These are phyloP conservation scores for Bombus pyrosoma DNA, from an alignment of 1,140 invertebrate species.

Conservation along the genomic window DNA sequence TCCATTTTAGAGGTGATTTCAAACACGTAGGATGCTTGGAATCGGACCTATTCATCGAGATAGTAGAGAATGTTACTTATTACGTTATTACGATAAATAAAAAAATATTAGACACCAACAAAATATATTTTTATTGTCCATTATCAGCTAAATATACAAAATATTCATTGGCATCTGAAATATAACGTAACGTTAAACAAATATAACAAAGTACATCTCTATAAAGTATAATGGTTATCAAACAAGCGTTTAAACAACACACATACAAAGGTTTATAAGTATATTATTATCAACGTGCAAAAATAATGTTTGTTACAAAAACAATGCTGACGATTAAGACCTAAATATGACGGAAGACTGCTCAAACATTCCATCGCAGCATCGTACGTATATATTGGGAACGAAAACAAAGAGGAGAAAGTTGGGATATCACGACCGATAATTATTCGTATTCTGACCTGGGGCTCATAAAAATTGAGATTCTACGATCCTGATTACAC, in stretches of 20 bases:
- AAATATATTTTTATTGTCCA: slow-evolving; percentile 13
- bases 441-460: background rate
- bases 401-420: background rate
- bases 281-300: background rate
- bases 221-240: background rate
- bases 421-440: background rate
- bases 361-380: background rate
- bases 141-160: background rate
- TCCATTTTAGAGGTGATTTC: background rate
- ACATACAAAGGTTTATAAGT: background rate
- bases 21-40: background rate
- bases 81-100: background rate
- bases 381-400: background rate
- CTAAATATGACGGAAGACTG: background rate
- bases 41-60: background rate
- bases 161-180: background rate
- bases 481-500: too few relatives aligned
- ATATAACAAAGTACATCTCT: background rate
- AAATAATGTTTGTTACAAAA: background rate
- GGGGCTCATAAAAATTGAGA: background rate
- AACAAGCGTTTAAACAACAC: background rate
- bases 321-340: background rate
- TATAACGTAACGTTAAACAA: background rate
- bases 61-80: too few relatives aligned
- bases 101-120: background rate